Conservation (phyloP, 2,888 invertebrate genomes). For the Stenotaenia linearis region DNA sequence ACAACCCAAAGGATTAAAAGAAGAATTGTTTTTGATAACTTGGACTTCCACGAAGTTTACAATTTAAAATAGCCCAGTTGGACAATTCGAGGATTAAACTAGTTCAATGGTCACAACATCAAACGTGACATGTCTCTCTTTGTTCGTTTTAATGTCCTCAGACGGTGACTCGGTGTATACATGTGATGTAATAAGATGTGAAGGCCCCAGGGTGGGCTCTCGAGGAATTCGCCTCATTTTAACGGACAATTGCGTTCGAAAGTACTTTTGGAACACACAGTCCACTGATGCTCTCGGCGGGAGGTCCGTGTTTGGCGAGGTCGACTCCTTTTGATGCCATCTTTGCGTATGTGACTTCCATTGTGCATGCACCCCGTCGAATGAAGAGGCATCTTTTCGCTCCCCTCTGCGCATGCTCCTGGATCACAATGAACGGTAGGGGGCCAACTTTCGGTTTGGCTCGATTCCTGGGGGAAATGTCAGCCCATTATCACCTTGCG, state of each 20-base stretch:
- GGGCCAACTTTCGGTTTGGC: neutral
- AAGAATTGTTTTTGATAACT: too few species aligned
- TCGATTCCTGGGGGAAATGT: neutral
- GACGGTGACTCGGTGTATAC: neutral
- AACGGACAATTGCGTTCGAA: neutral
- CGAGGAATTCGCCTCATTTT: neutral
- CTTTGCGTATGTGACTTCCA: neutral
- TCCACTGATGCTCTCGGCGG: neutral
- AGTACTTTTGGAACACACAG: neutral
- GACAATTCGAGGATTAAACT: neutral
- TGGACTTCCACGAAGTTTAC: too few species aligned
- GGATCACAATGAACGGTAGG: neutral
- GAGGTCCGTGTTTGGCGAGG: neutral
- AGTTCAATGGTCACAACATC: neutral
- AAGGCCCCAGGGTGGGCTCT: neutral
- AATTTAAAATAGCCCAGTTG: neutral
- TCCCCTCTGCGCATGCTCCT: neutral
- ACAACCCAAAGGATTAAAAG: too few species aligned
- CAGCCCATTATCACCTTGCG: neutral
- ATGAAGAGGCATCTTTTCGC: neutral
- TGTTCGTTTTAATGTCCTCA: neutral
- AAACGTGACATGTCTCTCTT: neutral
- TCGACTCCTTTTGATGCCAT: neutral
- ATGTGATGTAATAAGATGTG: neutral
- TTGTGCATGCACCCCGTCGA: neutral